Conservation (phyloP, 2,113 vertebrate species). For the Brachirus orientalis region DNA sequence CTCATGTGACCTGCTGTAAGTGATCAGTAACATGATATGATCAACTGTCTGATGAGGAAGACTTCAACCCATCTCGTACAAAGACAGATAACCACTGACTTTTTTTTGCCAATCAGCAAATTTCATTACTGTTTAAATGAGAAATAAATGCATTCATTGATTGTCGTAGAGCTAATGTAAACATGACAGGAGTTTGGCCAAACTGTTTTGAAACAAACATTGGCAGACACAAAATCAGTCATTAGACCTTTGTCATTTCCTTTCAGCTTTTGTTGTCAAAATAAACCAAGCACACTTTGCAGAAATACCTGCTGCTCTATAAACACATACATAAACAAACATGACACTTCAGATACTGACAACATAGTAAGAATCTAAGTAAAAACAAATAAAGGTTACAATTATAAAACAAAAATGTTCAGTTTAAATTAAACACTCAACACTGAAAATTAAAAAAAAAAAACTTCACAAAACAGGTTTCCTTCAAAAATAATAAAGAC, state of each 20-base stretch:
- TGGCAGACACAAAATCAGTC: too few species aligned
- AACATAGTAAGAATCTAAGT: slow-evolving; percentile 1
- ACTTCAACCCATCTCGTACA: too few species aligned
- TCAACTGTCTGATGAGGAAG: too few species aligned
- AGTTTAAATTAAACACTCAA: slow-evolving; percentile 48
- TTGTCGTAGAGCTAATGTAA: slow-evolving; percentile 39
- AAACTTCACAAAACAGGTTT: slow-evolving; percentile 11
- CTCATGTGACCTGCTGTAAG: neutral
- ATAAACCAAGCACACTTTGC: slow-evolving; percentile 4
- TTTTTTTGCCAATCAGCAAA: neutral
- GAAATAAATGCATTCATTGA: slow-evolving; percentile 11
- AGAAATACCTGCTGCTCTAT: neutral
- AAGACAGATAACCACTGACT: neutral
- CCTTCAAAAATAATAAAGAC: slow-evolving; percentile 13
- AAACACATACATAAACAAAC: neutral
- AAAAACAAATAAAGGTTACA: slow-evolving; percentile 22
- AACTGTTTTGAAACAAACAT: too few species aligned
- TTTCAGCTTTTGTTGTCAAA: neutral
- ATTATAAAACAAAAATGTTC: slow-evolving; percentile 6
- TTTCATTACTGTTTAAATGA: neutral
- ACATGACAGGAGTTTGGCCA: slow-evolving; percentile 1
- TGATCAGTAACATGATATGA: neutral
- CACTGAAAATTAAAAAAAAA: slow-evolving; percentile 24
- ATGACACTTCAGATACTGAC: neutral
- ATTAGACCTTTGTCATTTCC: neutral